Conservation (phyloP, 2,797 vertebrate genomes). For the Carduelis carduelis region DNA sequence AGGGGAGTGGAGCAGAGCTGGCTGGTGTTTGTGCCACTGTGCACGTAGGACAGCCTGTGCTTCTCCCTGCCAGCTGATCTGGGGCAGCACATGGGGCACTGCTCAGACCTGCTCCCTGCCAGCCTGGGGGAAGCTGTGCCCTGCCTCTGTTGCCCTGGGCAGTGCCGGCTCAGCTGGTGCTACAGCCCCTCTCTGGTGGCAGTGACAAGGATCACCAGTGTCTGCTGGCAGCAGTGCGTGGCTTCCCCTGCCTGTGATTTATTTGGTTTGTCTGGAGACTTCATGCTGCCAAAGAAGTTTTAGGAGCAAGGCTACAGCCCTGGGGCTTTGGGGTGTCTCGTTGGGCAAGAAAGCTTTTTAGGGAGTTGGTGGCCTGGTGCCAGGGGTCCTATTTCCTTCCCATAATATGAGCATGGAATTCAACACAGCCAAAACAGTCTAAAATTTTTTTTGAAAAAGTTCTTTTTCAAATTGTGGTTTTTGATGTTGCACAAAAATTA, state of each 20-base stretch:
- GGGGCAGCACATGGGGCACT: neutral
- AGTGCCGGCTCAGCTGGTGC: neutral
- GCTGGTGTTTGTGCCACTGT: rapidly evolving
- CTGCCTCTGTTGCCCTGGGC: neutral
- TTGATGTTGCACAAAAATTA: neutral
- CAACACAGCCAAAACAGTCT: neutral
- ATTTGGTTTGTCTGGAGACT: neutral
- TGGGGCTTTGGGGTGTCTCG: rapidly evolving
- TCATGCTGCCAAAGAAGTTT: neutral
- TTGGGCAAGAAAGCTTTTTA: neutral
- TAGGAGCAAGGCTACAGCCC: neutral
- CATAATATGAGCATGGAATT: neutral
- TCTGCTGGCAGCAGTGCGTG: neutral
- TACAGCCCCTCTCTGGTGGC: neutral
- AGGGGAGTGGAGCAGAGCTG: neutral
- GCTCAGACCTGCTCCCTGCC: neutral
- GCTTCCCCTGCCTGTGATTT: neutral
- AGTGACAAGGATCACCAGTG: rapidly evolving
- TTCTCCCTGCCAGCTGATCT: neutral
- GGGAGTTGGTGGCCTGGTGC: neutral
- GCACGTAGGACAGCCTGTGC: neutral
- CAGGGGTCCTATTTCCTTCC: neutral
- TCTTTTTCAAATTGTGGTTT: neutral
- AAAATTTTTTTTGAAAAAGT: neutral
- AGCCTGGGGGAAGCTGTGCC: neutral